These are phyloP conservation scores for Anastrepha obliqua DNA, from an alignment of 1,140 invertebrate species.

Conservation along the genomic window DNA sequence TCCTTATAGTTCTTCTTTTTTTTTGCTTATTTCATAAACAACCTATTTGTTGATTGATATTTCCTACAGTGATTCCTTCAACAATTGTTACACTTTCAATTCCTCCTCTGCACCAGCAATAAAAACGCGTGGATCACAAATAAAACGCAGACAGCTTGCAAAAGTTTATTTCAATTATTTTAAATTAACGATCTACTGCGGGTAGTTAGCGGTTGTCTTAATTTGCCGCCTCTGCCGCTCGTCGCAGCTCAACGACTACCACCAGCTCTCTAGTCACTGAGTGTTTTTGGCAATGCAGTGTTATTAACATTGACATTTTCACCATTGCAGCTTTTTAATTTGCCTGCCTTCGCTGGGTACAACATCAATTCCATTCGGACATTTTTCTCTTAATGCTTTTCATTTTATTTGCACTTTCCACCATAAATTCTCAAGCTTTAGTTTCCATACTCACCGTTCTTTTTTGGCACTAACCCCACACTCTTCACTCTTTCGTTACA, in stretches of 20 bases:
- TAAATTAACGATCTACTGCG: slow-evolving; percentile 35
- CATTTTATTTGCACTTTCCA: background rate
- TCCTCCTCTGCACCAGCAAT: background rate
- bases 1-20: too few relatives aligned
- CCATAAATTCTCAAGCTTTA: background rate
- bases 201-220: slow-evolving; percentile 41
- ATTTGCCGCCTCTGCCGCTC: background rate
- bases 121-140: background rate
- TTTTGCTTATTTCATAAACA: too few relatives aligned
- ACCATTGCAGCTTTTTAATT: background rate
- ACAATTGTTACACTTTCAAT: background rate
- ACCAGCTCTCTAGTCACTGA: background rate
- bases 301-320: background rate
- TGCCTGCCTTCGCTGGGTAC: background rate
- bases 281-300: background rate
- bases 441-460: background rate
- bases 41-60: too few relatives aligned
- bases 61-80: too few relatives aligned
- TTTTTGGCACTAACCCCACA: background rate
- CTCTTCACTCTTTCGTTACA: slow-evolving; percentile 55
- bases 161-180: slow-evolving; percentile 45
- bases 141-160: slow-evolving; percentile 19
- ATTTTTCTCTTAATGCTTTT: background rate
- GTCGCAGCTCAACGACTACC: background rate
- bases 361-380: background rate